Evolutionary conservation across 2,797 vertebrate genomes (phyloP), one percentile per base, ranked within the genome.

Genomic region (Aphelocoma californica): DNA sequence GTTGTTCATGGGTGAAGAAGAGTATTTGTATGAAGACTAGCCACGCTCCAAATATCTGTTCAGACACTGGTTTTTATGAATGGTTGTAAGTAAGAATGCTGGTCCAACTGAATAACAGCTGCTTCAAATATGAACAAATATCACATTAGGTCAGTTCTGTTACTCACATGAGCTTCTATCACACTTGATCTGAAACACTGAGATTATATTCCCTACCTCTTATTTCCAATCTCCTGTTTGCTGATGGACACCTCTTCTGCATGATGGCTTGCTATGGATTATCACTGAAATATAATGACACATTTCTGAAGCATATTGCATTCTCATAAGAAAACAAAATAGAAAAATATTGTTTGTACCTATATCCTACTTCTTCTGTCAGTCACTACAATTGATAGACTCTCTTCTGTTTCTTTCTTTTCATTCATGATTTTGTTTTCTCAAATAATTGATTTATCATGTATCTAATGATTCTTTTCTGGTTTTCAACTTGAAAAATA

Each of bases 401-500:
- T 57, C 7, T 50, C 34, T 81, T 92, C 56, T 79, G 18, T 44
- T 93, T 71, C 53, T 77, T 81, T 86, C 40, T 91, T 84, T 71
- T 81, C 50, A 84, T 79, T 95, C 79, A 61, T 40, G 34, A 67
- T 57, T 53, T 19, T 74, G 26, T 92, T 89, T 60, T 13, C 87
- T 93, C 51, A 92, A 90, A 88, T 79, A 56, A 86, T 86, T 92
- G 89, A 90, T 91, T 91, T 93, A 65, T 89, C 51, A 69, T 66
- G 16, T 48, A 91, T 81, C 66, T 92, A 92, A 94, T 72, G 44
- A 74, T 58, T 92, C 29, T 93, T 93, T 87, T 75, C 89, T 81
- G 67, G 29, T 79, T 95, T 95, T 94, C 83, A 84, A 3, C 42
- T 95, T 95, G 93, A 95, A 93, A 95, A 77, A 96, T 95, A 69